Conservation (phyloP, 1,140 invertebrate species). For the Popillia japonica region DNA sequence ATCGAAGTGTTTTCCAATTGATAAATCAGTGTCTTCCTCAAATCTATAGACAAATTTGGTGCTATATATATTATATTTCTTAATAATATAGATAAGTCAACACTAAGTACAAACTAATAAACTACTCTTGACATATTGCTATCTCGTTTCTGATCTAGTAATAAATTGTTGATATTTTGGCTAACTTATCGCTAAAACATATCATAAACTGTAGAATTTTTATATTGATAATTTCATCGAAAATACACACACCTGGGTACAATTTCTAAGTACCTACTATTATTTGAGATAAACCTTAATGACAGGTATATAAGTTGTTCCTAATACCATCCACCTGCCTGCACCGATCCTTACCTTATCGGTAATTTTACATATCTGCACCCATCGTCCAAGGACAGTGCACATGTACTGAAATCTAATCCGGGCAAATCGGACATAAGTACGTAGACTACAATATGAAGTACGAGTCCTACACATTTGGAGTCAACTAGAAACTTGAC, state of each 20-base stretch:
- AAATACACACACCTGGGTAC: conserved; percentile 6
- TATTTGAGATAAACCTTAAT: conserved; percentile 21
- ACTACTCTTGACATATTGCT: too few species aligned
- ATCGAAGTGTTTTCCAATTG: too few species aligned
- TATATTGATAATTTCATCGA: neutral
- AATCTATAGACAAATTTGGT: too few species aligned
- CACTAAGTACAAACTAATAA: too few species aligned
- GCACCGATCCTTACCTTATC: neutral
- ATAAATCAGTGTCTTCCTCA: too few species aligned
- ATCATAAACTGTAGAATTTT: neutral
- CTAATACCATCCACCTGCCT: conserved; percentile 25
- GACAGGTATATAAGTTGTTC: conserved; percentile 17
- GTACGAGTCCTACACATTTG: too few species aligned
- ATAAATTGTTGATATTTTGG: too few species aligned
- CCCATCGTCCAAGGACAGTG: neutral
- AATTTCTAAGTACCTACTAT: conserved; percentile 21
- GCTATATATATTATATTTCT: too few species aligned
- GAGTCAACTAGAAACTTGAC: too few species aligned
- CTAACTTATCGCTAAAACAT: too few species aligned
- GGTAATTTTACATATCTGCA: conserved; percentile 4
- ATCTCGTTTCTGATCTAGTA: too few species aligned
- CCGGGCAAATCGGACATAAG: neutral
- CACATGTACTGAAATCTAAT: conserved; percentile 1
- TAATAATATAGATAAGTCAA: too few species aligned
- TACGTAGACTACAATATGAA: neutral